Base-by-base conservation (phyloP, 2,797 vertebrate genomes). In the Aeoliscus strigatus region DNA sequence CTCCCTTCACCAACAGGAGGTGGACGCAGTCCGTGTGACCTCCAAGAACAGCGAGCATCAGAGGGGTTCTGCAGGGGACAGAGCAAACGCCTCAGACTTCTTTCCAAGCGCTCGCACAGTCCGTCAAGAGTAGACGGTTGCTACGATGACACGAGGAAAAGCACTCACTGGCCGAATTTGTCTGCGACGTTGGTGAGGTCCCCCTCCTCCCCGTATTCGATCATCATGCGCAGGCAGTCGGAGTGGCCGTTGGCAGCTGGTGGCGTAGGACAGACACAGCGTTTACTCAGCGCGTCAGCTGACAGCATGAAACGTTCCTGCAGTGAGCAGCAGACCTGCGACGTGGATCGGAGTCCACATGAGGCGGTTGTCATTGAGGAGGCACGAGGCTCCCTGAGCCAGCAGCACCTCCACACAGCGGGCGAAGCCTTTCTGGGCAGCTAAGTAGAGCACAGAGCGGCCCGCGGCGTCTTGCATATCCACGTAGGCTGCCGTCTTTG, bases 1-100 rank as follows among this genome's bases (percentile, higher is more conserved):
- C 93, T 86, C 95, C 96, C 79, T 98, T 97, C 80, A 93, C 97
- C 28, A 98, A 88, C 52, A 98, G 80, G 32, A 93, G 98, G 84
- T 96, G 97, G 27, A 97, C 93, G 32, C 96, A 98, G 66, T 98
- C 96, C 0, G 93, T 96, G 87, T 98, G 94, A 61, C 94, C 96
- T 1, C 94, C 94, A 68, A 98, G 87, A 73, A 98, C 94, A 0
- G 96, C 92, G 51, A 98, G 70, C 96, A 98, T 98, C 73, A 98
- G 81, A 39, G 96, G 96, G 40, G 95, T 97, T 80, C 96, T 98
- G 50, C n/a, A n/a, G n/a, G n/a, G n/a, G n/a, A n/a, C n/a, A n/a
- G n/a, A n/a, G n/a, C n/a, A n/a, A n/a, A n/a, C n/a, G n/a, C n/a
- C n/a, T n/a, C n/a, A n/a, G n/a, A n/a, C n/a, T n/a, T n/a, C n/a